Conservation (phyloP, 2,113 vertebrate genomes). For the Poeciliopsis retropinna region DNA sequence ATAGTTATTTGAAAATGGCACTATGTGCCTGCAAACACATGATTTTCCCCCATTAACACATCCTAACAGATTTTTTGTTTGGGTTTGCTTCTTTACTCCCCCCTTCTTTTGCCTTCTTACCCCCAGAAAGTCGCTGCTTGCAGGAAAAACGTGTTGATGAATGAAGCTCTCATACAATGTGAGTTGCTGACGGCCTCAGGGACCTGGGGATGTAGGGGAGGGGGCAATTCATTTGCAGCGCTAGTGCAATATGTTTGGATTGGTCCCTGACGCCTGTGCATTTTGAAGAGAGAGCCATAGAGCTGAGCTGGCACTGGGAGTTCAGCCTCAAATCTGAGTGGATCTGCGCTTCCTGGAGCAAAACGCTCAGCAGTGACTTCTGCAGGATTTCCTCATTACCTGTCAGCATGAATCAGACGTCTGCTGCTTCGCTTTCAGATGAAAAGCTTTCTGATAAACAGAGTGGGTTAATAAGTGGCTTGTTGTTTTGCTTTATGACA, state of each 20-base stretch:
- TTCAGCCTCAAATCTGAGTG: slow-evolving; percentile 49
- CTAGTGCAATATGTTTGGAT: slow-evolving; percentile 66
- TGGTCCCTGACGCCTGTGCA: slow-evolving; percentile 58
- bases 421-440: slow-evolving; percentile 27
- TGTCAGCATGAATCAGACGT: slow-evolving; percentile 28
- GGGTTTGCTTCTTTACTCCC: slow-evolving; percentile 12
- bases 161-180: slow-evolving; percentile 79
- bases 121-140: slow-evolving; percentile 53
- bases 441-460: slow-evolving; percentile 15
- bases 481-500: neutral
- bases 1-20: too few relatives aligned
- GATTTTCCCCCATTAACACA: neutral
- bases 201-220: slow-evolving; percentile 10
- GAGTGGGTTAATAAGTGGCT: neutral
- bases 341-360: slow-evolving; percentile 35
- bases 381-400: slow-evolving; percentile 42
- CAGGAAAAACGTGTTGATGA: slow-evolving; percentile 69
- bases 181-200: slow-evolving; percentile 75
- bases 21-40: too few relatives aligned
- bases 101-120: slow-evolving; percentile 3
- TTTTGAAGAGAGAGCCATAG: slow-evolving; percentile 52
- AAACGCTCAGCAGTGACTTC: slow-evolving; percentile 17
- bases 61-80: slow-evolving; percentile 5
- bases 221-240: slow-evolving; percentile 74
- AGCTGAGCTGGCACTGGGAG: slow-evolving; percentile 39